phyloP scores from a whole-genome alignment of 2,113 vertebrate genomes.

The Catagonus wagneri region DNA sequence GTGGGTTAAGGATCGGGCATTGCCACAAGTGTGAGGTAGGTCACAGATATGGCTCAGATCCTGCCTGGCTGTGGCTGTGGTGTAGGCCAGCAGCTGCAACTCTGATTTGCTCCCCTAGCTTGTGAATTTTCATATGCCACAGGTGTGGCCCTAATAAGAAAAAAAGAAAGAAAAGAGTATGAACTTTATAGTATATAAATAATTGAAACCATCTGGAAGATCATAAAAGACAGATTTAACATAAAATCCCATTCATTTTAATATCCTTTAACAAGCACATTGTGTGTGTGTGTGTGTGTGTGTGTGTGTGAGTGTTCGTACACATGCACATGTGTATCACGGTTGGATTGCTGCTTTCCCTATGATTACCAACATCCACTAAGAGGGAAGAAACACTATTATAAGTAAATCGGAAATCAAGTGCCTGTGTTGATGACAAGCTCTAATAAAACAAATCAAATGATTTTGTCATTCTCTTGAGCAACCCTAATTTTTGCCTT shows the following conservation, averaged over 20 bases:
- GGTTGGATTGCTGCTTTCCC: background rate
- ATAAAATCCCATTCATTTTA: background rate
- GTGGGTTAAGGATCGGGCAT: too few relatives aligned
- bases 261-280: background rate
- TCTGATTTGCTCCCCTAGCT: too few relatives aligned
- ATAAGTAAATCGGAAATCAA: slow-evolving; percentile 12
- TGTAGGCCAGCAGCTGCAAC: too few relatives aligned
- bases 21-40: too few relatives aligned
- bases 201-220: slow-evolving; percentile 12
- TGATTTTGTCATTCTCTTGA: background rate
- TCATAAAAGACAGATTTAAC: slow-evolving; percentile 19
- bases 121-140: too few relatives aligned
- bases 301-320: background rate
- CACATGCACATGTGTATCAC: too few relatives aligned
- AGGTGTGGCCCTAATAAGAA: too few relatives aligned
- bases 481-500: background rate
- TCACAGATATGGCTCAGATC: too few relatives aligned
- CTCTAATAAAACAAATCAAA: slow-evolving; percentile 25
- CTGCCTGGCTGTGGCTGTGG: too few relatives aligned
- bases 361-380: background rate
- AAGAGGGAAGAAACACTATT: background rate
- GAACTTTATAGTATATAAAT: background rate
- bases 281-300: background rate
- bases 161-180: background rate
- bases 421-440: background rate